Conservation (phyloP, 2,797 vertebrate genomes). For the Petrocephalus schoutedeni region DNA sequence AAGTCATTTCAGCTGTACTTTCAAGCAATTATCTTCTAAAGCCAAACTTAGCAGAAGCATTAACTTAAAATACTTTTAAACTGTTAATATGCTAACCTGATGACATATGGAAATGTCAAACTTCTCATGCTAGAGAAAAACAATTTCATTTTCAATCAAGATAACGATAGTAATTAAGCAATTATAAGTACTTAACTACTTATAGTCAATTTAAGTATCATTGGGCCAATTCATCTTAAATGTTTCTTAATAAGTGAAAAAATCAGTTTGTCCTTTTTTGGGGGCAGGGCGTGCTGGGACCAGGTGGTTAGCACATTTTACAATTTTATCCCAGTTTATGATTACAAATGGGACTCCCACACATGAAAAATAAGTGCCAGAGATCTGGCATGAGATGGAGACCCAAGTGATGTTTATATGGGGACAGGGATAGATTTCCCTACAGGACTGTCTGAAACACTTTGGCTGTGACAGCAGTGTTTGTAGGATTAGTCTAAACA, state of each 20-base stretch:
- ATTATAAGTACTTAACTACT: neutral
- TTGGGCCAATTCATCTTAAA: neutral
- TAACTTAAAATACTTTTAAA: neutral
- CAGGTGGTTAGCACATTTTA: neutral
- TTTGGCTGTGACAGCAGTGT: neutral
- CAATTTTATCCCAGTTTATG: neutral
- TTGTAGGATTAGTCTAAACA: slow-evolving; percentile 5
- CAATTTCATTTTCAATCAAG: neutral
- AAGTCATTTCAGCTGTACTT: neutral
- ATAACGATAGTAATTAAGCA: neutral
- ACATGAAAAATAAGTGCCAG: neutral
- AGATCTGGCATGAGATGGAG: neutral
- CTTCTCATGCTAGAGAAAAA: neutral
- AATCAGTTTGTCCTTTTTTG: neutral
- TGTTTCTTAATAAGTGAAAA: neutral
- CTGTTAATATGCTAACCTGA: neutral
- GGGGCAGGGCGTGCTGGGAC: neutral
- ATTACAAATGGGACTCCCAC: neutral
- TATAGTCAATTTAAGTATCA: neutral
- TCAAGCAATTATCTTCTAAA: neutral
- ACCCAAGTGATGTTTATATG: neutral
- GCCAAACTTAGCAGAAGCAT: neutral
- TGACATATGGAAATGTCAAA: slow-evolving; percentile 14
- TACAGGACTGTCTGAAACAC: neutral
- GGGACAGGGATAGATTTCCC: neutral